Conservation (phyloP, 2,113 vertebrate species). For the Labeo rohita region DNA sequence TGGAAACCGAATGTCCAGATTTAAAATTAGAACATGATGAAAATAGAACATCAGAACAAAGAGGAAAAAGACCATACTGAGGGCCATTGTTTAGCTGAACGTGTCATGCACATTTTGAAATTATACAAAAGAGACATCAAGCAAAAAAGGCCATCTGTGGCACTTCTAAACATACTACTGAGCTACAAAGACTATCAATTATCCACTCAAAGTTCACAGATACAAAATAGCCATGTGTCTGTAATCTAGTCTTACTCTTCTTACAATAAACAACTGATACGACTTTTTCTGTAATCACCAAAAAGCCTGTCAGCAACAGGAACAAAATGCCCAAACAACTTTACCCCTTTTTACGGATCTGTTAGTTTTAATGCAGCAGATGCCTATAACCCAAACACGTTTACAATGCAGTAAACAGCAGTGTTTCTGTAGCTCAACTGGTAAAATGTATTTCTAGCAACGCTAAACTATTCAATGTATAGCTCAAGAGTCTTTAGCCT, state of each 20-base stretch:
- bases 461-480: neutral
- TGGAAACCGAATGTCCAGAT: slow-evolving; percentile 46
- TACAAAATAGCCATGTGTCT: slow-evolving; percentile 6
- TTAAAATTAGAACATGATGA: slow-evolving; percentile 5
- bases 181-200: neutral
- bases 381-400: neutral
- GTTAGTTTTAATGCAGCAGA: neutral
- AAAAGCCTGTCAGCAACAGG: neutral
- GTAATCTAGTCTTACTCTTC: neutral
- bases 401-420: neutral
- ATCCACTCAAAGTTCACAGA: slow-evolving; percentile 1
- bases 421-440: neutral
- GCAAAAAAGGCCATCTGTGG: neutral
- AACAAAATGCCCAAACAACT: neutral
- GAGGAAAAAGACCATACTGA: neutral
- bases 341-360: neutral
- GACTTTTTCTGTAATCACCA: neutral
- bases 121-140: neutral
- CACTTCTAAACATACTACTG: neutral
- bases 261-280: neutral
- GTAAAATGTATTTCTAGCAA: neutral
- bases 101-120: neutral
- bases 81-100: neutral
- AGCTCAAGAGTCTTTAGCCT: too few species aligned
- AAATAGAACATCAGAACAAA: neutral